These are phyloP conservation scores for Xiphophorus hellerii DNA, from an alignment of 2,113 vertebrate species.

Conservation along the genomic window DNA sequence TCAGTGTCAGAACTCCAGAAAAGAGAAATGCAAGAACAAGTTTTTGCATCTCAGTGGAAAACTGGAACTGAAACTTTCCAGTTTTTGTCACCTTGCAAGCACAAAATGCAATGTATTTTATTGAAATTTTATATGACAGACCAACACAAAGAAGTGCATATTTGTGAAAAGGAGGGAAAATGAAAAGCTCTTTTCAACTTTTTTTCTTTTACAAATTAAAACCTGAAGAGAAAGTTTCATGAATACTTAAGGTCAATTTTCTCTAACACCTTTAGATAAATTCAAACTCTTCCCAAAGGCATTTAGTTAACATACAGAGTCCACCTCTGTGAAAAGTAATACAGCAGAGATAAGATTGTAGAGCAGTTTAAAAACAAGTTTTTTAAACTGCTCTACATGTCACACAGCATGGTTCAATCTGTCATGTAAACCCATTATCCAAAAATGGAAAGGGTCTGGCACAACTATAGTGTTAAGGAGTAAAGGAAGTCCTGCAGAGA, in stretches of 20 bases:
- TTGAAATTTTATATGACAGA: not conserved
- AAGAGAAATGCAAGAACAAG: slow-evolving; percentile 1
- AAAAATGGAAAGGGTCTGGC: not conserved
- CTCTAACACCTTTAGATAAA: not conserved
- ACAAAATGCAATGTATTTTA: not conserved
- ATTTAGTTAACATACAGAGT: not conserved
- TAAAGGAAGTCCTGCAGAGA: too few species aligned
- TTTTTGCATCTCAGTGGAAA: not conserved
- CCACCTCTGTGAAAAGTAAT: not conserved
- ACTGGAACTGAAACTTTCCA: not conserved
- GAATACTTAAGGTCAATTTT: not conserved
- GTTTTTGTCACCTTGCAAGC: not conserved
- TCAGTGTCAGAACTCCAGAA: slow-evolving; percentile 33
- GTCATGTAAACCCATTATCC: too few species aligned
- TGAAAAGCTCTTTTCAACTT: not conserved
- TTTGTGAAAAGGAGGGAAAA: not conserved
- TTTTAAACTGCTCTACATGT: too few species aligned
- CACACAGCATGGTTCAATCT: not conserved
- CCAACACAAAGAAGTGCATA: not conserved
- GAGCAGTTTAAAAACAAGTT: too few species aligned
- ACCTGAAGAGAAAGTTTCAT: not conserved
- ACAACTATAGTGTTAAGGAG: not conserved
- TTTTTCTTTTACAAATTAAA: not conserved
- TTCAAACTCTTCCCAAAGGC: not conserved
- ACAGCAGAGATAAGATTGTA: not conserved